phyloP scores from a whole-genome alignment of 2,888 invertebrate genomes.

The Tetanocera ferruginea region DNA sequence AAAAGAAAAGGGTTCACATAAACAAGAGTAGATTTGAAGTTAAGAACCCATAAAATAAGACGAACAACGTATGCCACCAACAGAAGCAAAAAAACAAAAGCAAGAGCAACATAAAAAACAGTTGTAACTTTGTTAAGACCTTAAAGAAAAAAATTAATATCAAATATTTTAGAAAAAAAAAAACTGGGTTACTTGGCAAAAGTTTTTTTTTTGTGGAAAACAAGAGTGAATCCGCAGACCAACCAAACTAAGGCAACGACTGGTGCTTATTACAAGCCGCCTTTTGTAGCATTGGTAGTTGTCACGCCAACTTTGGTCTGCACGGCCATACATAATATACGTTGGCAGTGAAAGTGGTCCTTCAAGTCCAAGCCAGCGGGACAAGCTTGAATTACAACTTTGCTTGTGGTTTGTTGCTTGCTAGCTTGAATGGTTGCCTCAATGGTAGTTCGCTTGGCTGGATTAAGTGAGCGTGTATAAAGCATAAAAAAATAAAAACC shows the following conservation, averaged over 20 bases:
- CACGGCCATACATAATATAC: not conserved
- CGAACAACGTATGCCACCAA: not conserved
- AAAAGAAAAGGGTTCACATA: not conserved
- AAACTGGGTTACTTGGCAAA: conserved; percentile 32
- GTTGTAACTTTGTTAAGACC: not conserved
- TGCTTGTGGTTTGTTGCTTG: not conserved
- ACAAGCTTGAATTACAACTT: not conserved
- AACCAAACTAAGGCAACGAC: not conserved
- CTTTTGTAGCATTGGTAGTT: not conserved
- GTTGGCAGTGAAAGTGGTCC: conserved; percentile 34
- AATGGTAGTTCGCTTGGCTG: not conserved
- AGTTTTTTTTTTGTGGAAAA: not conserved
- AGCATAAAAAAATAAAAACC: not conserved
- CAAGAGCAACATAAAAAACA: not conserved
- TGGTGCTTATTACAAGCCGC: not conserved
- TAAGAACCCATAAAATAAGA: not conserved
- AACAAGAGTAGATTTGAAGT: not conserved
- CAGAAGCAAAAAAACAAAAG: not conserved
- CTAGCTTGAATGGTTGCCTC: not conserved
- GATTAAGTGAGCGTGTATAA: not conserved
- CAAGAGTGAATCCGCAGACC: not conserved
- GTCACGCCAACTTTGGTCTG: not conserved
- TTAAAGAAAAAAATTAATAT: not conserved
- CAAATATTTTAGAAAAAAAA: not conserved
- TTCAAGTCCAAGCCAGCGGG: conserved; percentile 21